Conservation (phyloP, 2,113 vertebrate genomes). For the Pandion haliaetus region DNA sequence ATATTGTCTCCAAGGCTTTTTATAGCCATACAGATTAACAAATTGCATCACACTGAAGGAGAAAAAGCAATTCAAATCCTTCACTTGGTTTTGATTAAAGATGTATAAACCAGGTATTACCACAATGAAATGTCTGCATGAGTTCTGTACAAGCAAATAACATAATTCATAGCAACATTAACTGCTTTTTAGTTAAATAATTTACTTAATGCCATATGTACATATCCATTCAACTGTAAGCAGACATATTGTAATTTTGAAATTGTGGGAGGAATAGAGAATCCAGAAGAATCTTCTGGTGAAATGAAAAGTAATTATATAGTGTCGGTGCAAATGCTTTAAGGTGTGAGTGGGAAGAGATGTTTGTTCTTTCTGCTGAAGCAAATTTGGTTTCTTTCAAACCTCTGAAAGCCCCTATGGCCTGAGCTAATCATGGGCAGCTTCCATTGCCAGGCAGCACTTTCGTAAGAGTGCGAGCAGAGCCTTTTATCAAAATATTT, state of each 20-base stretch:
- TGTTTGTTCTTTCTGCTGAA: constrained; percentile 60
- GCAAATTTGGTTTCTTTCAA: constrained; percentile 62
- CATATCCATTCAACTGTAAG: background rate
- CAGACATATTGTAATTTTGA: constrained; percentile 42
- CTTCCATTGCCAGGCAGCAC: constrained; percentile 20
- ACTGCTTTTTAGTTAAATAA: constrained; percentile 49
- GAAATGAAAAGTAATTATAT: constrained; percentile 59
- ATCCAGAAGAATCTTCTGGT: constrained; percentile 37
- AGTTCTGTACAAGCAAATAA: constrained; percentile 10
- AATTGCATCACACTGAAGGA: background rate
- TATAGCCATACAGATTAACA: background rate
- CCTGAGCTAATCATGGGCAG: constrained; percentile 51
- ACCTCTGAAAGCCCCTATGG: constrained; percentile 29
- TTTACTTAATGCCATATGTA: constrained; percentile 33
- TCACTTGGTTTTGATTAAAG: constrained; percentile 16
- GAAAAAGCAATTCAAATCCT: constrained; percentile 4
- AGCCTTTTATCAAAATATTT: constrained; percentile 38
- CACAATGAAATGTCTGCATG: background rate
- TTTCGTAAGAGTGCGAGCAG: constrained; percentile 19
- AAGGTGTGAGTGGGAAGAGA: constrained; percentile 2
- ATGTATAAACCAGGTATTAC: constrained; percentile 43
- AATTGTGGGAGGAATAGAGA: constrained; percentile 43
- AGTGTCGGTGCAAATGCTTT: background rate
- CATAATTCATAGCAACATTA: constrained; percentile 29
- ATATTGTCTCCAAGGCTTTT: constrained; percentile 1